A percentile compares a stretch with the other conserved stretches of the same genome.
Evolutionary conservation across 2,797 vertebrate genomes (phyloP).

Genomic region (Microcaecilia unicolor): DNA sequence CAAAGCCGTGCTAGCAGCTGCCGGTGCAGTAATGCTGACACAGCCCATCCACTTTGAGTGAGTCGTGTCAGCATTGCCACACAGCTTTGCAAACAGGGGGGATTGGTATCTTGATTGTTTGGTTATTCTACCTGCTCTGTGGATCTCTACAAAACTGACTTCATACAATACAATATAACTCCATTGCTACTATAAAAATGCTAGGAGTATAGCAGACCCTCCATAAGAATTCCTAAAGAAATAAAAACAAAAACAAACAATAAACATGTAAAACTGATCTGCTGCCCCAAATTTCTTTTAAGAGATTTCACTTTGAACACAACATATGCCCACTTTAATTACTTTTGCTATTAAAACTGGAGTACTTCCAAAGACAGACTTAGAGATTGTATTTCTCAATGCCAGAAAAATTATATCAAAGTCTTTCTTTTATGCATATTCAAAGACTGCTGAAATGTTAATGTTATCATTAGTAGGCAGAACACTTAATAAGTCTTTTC

Average conservation of each 20-base stretch:
- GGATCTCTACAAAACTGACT: too few relatives aligned
- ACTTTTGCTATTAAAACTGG: conserved; percentile 5
- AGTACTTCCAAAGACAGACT: background rate
- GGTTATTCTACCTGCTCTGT: too few relatives aligned
- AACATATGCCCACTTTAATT: conserved; percentile 1
- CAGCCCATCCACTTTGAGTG: too few relatives aligned
- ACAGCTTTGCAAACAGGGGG: too few relatives aligned
- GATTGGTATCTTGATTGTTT: too few relatives aligned
- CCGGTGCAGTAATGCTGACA: too few relatives aligned
- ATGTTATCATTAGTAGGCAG: background rate
- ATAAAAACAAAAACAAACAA: background rate
- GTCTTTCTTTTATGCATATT: background rate
- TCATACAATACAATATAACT: too few relatives aligned
- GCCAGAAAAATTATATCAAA: background rate
- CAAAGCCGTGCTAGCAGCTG: too few relatives aligned
- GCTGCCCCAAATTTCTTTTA: background rate
- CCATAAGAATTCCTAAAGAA: too few relatives aligned
- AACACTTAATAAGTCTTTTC: background rate
- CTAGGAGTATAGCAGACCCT: too few relatives aligned
- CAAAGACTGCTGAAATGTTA: background rate
- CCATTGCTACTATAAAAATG: too few relatives aligned
- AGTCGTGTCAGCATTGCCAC: too few relatives aligned
- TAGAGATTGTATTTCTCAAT: background rate
- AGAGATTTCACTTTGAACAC: background rate
- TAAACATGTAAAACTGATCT: background rate